Evolutionary conservation across 1,140 invertebrate species (phyloP), one percentile per base, ranked within the genome.

Genomic region (Anoplophora glabripennis): DNA sequence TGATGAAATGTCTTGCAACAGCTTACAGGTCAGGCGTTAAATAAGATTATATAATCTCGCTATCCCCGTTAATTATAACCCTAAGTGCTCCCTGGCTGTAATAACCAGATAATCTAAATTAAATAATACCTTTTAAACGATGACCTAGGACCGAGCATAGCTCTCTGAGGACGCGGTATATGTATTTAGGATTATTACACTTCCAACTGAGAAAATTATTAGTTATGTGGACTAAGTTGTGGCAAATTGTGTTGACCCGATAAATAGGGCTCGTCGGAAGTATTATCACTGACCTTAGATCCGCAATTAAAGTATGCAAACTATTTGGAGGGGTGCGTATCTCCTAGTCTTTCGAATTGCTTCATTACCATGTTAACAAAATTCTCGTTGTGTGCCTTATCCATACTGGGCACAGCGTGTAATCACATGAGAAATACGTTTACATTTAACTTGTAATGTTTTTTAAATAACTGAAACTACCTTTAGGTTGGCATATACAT

Each of bases 1-100:
- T 49, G 37, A 35, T 33, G 14, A 49, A 59, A 59, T 45, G 38
- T 64, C 53, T 56, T 61, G 53, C 55, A 52, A 33, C 17, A 33
- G n/a, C 58, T 40, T 42, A 37, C 44, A 59, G 63, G 63, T 65
- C 63, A 65, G 48, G 63, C 63, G 63, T 59, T 57, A 58, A 65
- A 65, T 53, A 51, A 44, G 59, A 65, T 65, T 58, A 65, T 54
- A 65, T 65, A 65, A 65, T 65, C 63, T 61, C 59, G 15, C 41
- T 45, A 54, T 60, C 54, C 53, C 36, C 59, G 63, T 65, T 65
- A 65, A 65, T 65, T 65, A 65, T 38, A 47, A 59, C 40, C 38
- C 63, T 59, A 54, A 64, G 57, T 64, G 57, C 53, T 49, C 41
- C 15, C 28, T 55, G 33, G 44, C 33, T 34, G 59, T 33, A 53